Evolutionary conservation across 1,140 invertebrate genomes (phyloP).

Genomic region (Procambarus virginalis): DNA sequence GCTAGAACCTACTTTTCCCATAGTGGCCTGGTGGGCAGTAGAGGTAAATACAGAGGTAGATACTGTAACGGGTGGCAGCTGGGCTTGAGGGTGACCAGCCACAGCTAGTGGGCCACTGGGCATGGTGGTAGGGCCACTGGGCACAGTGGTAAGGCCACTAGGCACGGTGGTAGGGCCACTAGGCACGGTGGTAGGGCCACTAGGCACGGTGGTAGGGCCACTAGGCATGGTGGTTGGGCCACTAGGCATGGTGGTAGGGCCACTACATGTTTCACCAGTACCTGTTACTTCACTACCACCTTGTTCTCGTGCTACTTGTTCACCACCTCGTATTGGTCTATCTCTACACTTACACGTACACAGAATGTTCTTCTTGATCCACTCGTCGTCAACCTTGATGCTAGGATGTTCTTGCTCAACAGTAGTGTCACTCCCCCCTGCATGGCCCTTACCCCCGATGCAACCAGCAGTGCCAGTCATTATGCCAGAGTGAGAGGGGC

Average conservation of each 20-base stretch:
- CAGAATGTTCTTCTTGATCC: slow-evolving; percentile 62
- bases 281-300: background rate
- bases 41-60: background rate
- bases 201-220: too few species aligned
- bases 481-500: too few species aligned
- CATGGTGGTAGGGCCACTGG: too few species aligned
- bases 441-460: background rate
- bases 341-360: slow-evolving; percentile 52
- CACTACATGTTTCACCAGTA: too few species aligned
- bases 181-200: too few species aligned
- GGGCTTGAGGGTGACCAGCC: background rate
- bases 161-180: too few species aligned
- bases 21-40: background rate
- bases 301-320: background rate
- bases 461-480: background rate
- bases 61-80: background rate
- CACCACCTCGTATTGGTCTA: background rate
- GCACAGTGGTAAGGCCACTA: too few species aligned
- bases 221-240: too few species aligned
- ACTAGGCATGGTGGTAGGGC: too few species aligned
- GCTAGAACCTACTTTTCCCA: background rate
- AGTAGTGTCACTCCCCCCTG: background rate
- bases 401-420: background rate
- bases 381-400: slow-evolving; percentile 37
- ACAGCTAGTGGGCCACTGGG: too few species aligned